These are phyloP conservation scores for Nymphalis polychloros DNA, from an alignment of 2,888 invertebrate genomes.

Conservation along the genomic window DNA sequence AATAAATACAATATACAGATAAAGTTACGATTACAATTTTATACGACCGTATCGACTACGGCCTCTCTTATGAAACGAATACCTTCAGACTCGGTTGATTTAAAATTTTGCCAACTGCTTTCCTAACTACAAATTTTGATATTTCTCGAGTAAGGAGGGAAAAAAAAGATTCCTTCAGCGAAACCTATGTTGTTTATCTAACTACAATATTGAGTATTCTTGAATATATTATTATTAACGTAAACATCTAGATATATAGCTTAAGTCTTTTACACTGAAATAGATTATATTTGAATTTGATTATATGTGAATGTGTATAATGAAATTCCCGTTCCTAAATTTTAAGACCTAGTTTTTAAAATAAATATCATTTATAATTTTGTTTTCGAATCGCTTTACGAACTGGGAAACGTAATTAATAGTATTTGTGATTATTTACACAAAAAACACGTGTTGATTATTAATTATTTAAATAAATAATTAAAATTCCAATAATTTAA, in stretches of 20 bases:
- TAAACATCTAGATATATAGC: slow-evolving; percentile 36
- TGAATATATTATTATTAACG: slow-evolving; percentile 36
- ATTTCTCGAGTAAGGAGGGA: slow-evolving; percentile 68
- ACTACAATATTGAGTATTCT: slow-evolving; percentile 50
- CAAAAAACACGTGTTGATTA: slow-evolving; percentile 17
- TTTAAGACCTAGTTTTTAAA: neutral
- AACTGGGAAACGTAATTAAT: neutral
- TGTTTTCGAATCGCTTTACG: slow-evolving; percentile 3
- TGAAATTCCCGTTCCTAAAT: slow-evolving; percentile 1
- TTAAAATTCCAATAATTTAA: neutral
- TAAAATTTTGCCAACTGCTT: slow-evolving; percentile 67
- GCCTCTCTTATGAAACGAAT: slow-evolving; percentile 56
- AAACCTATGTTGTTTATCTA: slow-evolving; percentile 64
- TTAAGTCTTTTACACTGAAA: slow-evolving; percentile 30
- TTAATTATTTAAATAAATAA: slow-evolving; percentile 4
- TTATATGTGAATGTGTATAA: slow-evolving; percentile 25
- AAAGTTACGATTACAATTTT: slow-evolving; percentile 68
- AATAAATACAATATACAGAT: slow-evolving; percentile 72
- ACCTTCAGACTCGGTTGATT: slow-evolving; percentile 71
- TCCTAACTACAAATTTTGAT: slow-evolving; percentile 74
- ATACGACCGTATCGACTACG: slow-evolving; percentile 67
- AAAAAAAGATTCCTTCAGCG: slow-evolving; percentile 66
- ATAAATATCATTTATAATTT: slow-evolving; percentile 1
- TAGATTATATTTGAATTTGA: slow-evolving; percentile 27
- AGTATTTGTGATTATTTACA: slow-evolving; percentile 9